Base-by-base conservation (phyloP, 2,113 vertebrate species). In the Nasalis larvatus region DNA sequence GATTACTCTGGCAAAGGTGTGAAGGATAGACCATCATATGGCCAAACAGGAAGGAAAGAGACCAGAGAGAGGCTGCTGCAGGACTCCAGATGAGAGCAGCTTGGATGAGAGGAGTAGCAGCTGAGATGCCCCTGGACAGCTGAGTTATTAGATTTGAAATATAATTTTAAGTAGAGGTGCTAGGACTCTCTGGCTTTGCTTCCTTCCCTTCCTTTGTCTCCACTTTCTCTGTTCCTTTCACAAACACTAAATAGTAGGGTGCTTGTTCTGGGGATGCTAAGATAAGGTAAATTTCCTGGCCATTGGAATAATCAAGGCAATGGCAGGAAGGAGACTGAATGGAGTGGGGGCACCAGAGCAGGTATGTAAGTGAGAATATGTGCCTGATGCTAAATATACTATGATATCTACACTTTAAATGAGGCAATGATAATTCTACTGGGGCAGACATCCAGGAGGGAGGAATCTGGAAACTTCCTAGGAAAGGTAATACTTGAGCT, bases 401-500 rank as follows among this genome's bases (percentile, higher is more conserved):
- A 40, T 0, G 9, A 40, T 37, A 42, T 4, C 16, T 14, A 66
- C 58, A 63, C 58, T 42, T 30, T 69, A 10, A 23, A 76, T 47
- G 56, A 27, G 32, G 45, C 17, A 92, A 35, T 40, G 68, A 56
- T 40, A n/a, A 89, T 86, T 92, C 54, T 6, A 13, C 13, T 18
- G 12, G 16, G n/a, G 42, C 8, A 7, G 47, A 83, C 3, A 6
- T 58, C n/a, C 21, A 77, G 30, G 35, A 85, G 47, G 40, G 47
- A 93, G 52, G 35, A 20, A 45, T 90, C 71, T 95, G 58, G 85
- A 94, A 95, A 81, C 23, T 92, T 78, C 52, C 42, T 42, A 90
- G 93, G 30, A 90, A 95, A 90, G 63, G 52, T 87, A 91, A 52
- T 76, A 0, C 60, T 94, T 85, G 47, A 76, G 82, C 58, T 71